Conservation (phyloP, 2,888 invertebrate species). For the Ashinkailepas kermadecensis region DNA sequence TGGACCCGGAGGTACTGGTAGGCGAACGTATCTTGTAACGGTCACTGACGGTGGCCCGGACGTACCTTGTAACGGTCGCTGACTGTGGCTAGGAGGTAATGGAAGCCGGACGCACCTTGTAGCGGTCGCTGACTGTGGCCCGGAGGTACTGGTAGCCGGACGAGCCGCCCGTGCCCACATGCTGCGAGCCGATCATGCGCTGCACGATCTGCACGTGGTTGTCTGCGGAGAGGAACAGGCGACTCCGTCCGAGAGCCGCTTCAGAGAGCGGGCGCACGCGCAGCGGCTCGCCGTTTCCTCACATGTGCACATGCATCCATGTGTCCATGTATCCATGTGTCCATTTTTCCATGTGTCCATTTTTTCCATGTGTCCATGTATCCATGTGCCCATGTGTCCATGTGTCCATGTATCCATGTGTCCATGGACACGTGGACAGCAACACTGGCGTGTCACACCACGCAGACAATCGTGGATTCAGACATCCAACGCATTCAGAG, state of each 20-base stretch:
- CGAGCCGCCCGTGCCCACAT: slow-evolving; percentile 93
- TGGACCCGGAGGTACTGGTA: slow-evolving; percentile 88
- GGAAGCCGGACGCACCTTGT: slow-evolving; percentile 73
- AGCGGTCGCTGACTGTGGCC: slow-evolving; percentile 78
- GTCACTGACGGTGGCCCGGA: slow-evolving; percentile 93
- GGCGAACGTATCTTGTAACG: slow-evolving; percentile 59
- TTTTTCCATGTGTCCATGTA: too few species aligned
- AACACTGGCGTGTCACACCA: too few species aligned
- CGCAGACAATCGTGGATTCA: too few species aligned
- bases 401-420: too few species aligned
- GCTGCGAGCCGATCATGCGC: slow-evolving; percentile 95
- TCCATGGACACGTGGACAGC: too few species aligned
- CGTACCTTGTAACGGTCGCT: slow-evolving; percentile 58
- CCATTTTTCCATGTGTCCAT: too few species aligned
- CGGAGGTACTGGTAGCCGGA: slow-evolving; percentile 96
- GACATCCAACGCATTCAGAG: too few species aligned
- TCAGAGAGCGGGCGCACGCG: too few species aligned
- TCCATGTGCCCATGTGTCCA: too few species aligned
- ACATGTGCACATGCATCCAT: slow-evolving; percentile 6
- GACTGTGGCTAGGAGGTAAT: slow-evolving; percentile 90
- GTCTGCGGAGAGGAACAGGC: slow-evolving; percentile 53
- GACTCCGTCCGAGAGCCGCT: too few species aligned
- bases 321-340: neutral
- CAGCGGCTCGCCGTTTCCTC: too few species aligned
- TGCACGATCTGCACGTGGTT: slow-evolving; percentile 98